phyloP scores from a whole-genome alignment of 2,888 invertebrate species.

The Bombylius discolor region DNA sequence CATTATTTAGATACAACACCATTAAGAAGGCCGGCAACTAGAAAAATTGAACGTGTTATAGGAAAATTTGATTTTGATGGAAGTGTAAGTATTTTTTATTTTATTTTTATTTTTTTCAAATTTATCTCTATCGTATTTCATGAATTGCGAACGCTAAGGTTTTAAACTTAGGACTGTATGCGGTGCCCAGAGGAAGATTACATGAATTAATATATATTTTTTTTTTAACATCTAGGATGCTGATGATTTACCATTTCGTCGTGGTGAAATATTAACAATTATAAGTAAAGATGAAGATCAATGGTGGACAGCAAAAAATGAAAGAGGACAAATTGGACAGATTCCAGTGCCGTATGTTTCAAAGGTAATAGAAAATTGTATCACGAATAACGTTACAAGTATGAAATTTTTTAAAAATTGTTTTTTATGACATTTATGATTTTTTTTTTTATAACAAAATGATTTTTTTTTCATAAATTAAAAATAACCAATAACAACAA shows the following conservation, averaged over 20 bases:
- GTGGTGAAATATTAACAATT: slow-evolving; percentile 84
- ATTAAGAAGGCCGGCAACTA: slow-evolving; percentile 68
- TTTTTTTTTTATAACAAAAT: too few species aligned
- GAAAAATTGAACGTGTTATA: slow-evolving; percentile 65
- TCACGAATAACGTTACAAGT: too few species aligned
- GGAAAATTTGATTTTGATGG: slow-evolving; percentile 93
- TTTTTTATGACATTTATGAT: too few species aligned
- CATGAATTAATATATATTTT: not conserved
- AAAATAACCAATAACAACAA: too few species aligned
- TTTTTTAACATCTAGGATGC: slow-evolving; percentile 51
- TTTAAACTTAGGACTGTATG: too few species aligned
- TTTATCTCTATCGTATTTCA: too few species aligned
- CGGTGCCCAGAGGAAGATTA: too few species aligned
- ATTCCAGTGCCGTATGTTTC: slow-evolving; percentile 95
- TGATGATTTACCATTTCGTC: slow-evolving; percentile 90
- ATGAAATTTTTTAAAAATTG: too few species aligned
- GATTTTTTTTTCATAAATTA: too few species aligned
- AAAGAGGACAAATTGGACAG: slow-evolving; percentile 73
- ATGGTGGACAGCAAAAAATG: slow-evolving; percentile 97
- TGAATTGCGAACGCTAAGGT: too few species aligned
- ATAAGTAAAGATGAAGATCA: slow-evolving; percentile 93
- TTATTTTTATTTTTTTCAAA: not conserved
- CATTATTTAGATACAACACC: slow-evolving; percentile 96
- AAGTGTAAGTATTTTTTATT: slow-evolving; percentile 46
- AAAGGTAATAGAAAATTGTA: too few species aligned